Percentiles rank a stretch among this genome's conserved stretches.
Conservation (phyloP, 2,113 vertebrate species). For the Butorides virescens region DNA sequence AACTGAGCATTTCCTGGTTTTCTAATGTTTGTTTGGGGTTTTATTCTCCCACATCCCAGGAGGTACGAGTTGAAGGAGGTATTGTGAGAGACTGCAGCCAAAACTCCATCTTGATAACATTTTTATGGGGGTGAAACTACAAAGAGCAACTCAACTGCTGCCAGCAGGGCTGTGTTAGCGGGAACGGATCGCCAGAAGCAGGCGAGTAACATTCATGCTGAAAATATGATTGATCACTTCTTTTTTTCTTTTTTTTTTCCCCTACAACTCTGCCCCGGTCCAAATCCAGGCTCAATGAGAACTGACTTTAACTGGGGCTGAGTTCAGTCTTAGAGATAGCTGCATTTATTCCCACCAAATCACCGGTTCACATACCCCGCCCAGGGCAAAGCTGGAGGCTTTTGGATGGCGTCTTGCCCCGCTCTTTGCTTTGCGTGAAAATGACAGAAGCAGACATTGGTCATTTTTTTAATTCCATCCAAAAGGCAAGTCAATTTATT, state of each 20-base stretch:
- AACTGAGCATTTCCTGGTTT: not conserved
- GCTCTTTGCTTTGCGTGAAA: not conserved
- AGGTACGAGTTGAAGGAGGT: not conserved
- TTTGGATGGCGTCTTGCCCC: not conserved
- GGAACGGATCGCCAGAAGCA: not conserved
- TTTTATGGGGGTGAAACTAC: constrained; percentile 42
- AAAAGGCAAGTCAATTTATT: not conserved
- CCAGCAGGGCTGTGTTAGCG: not conserved
- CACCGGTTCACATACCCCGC: not conserved
- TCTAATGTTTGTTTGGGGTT: not conserved
- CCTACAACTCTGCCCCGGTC: not conserved
- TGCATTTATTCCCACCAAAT: not conserved
- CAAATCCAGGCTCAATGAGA: not conserved
- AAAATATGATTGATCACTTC: constrained; percentile 30
- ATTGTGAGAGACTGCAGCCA: constrained; percentile 19
- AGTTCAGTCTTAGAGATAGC: not conserved
- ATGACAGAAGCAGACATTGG: not conserved
- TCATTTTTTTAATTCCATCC: not conserved
- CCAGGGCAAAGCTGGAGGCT: not conserved
- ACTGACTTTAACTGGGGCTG: not conserved
- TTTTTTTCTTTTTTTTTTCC: not conserved
- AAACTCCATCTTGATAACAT: constrained; percentile 35
- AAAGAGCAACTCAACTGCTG: constrained; percentile 13
- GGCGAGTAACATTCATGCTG: not conserved
- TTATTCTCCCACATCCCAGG: not conserved